A percentile compares a stretch with the other conserved stretches of the same genome.
These are phyloP conservation scores for Dryobota labecula DNA, from an alignment of 2,888 invertebrate genomes.

Conservation along the genomic window DNA sequence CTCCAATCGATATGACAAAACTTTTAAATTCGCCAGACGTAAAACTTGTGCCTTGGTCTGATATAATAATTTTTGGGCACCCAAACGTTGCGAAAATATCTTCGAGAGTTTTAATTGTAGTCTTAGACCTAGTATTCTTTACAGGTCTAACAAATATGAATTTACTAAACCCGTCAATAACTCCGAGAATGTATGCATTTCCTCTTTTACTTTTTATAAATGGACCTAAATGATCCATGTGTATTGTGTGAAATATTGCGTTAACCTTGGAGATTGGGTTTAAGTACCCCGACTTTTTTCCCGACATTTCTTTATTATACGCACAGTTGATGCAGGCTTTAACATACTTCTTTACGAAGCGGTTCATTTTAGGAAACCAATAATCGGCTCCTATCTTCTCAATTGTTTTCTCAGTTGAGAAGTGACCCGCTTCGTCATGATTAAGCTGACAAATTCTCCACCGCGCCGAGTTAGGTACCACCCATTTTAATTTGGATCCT, in stretches of 20 bases:
- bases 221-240: slow-evolving; percentile 15
- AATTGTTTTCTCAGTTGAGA: slow-evolving; percentile 20
- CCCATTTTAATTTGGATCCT: slow-evolving; percentile 17
- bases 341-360: slow-evolving; percentile 18
- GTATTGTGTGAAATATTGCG: slow-evolving; percentile 9
- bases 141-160: slow-evolving; percentile 18
- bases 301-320: slow-evolving; percentile 2
- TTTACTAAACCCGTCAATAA: too few relatives aligned
- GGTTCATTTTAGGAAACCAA: slow-evolving; percentile 19
- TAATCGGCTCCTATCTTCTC: slow-evolving; percentile 5
- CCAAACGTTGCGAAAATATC: slow-evolving; percentile 15
- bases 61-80: slow-evolving; percentile 4
- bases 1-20: slow-evolving; percentile 1
- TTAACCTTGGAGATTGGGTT: slow-evolving; percentile 16
- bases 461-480: slow-evolving; percentile 10
- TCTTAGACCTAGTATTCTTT: slow-evolving; percentile 6
- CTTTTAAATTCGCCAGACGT: slow-evolving; percentile 1
- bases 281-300: neutral
- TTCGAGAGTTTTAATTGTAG: slow-evolving; percentile 2
- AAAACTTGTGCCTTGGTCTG: slow-evolving; percentile 19
- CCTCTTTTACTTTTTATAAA: slow-evolving; percentile 2
- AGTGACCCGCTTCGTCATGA: slow-evolving; percentile 37
- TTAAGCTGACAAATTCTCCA: slow-evolving; percentile 5
- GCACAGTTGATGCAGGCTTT: slow-evolving; percentile 9
- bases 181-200: neutral